Conservation (phyloP, 2,113 vertebrate genomes). For the Stigmatopora argus region DNA sequence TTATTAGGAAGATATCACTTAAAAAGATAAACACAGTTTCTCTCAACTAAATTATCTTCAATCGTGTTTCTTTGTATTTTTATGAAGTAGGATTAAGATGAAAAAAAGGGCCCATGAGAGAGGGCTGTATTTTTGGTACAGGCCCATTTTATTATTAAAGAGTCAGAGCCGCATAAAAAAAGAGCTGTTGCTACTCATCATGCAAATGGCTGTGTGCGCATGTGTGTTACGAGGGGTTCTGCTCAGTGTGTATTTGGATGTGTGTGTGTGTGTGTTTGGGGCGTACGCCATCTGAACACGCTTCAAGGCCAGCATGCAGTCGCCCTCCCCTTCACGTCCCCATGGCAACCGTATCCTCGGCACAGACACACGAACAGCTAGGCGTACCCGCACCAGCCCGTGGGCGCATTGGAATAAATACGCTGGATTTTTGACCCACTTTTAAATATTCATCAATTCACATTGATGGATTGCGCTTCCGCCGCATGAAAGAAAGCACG, state of each 20-base stretch:
- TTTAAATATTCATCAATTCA: constrained; percentile 10
- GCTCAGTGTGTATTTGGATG: constrained; percentile 7
- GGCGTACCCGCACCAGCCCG: constrained; percentile 5
- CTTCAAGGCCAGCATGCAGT: constrained; percentile 45
- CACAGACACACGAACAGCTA: constrained; percentile 28
- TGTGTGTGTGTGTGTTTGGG: constrained; percentile 53
- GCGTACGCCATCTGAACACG: constrained; percentile 39
- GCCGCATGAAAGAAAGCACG: neutral
- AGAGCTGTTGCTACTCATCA: neutral
- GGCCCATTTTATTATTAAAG: constrained; percentile 46
- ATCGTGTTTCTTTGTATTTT: constrained; percentile 13
- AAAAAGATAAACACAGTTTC: constrained; percentile 28
- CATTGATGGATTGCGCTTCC: constrained; percentile 4
- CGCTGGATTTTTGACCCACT: neutral
- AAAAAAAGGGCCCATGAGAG: neutral
- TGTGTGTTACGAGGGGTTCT: neutral
- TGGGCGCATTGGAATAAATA: constrained; percentile 12
- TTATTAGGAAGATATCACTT: constrained; percentile 36
- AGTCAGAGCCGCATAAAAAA: constrained; percentile 6
- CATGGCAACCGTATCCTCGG: constrained; percentile 62
- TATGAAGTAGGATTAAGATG: constrained; percentile 8
- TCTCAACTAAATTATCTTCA: constrained; percentile 16
- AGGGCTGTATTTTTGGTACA: constrained; percentile 13
- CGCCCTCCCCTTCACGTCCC: constrained; percentile 38
- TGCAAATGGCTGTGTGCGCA: neutral